A percentile compares a stretch with the other conserved stretches of the same genome.
phyloP scores from a whole-genome alignment of 1,140 invertebrate species.

The Drosophila rhopaloa region DNA sequence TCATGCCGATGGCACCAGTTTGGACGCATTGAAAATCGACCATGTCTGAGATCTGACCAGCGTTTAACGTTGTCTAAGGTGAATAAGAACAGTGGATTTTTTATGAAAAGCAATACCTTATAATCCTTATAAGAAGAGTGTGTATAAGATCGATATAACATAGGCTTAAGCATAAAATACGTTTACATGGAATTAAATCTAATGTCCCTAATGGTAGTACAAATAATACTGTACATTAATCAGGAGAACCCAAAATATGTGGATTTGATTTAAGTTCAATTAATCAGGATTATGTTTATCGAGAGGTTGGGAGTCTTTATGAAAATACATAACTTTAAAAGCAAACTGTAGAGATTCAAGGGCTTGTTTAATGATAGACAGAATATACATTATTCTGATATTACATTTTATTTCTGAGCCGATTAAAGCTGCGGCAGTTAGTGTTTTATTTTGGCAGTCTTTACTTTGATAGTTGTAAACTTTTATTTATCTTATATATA shows the following conservation, averaged over 20 bases:
- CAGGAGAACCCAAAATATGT: slow-evolving; percentile 8
- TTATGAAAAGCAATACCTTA: slow-evolving; percentile 58
- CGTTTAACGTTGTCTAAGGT: slow-evolving; percentile 15
- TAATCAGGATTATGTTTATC: not conserved
- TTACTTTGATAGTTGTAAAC: too few relatives aligned
- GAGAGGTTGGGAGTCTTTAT: not conserved
- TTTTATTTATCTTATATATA: too few relatives aligned
- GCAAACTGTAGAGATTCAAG: not conserved
- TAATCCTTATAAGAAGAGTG: slow-evolving; percentile 10
- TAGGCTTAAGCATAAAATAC: slow-evolving; percentile 30
- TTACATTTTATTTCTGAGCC: too few relatives aligned
- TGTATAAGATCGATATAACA: slow-evolving; percentile 8
- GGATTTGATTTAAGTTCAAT: not conserved
- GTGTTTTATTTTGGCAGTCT: too few relatives aligned
- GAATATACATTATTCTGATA: too few relatives aligned
- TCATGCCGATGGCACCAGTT: slow-evolving; percentile 43
- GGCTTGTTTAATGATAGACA: too few relatives aligned
- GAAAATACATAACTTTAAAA: not conserved
- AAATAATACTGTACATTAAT: slow-evolving; percentile 23
- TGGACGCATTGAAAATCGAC: slow-evolving; percentile 64
- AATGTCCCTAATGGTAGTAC: slow-evolving; percentile 10
- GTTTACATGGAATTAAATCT: not conserved
- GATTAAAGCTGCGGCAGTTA: too few relatives aligned
- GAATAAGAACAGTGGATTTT: not conserved
- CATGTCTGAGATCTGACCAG: slow-evolving; percentile 46